A percentile compares a stretch with the other conserved stretches of the same genome.
These are phyloP conservation scores for Muntiacus muntjak DNA, from an alignment of 2,113 vertebrate genomes.

Conservation along the genomic window DNA sequence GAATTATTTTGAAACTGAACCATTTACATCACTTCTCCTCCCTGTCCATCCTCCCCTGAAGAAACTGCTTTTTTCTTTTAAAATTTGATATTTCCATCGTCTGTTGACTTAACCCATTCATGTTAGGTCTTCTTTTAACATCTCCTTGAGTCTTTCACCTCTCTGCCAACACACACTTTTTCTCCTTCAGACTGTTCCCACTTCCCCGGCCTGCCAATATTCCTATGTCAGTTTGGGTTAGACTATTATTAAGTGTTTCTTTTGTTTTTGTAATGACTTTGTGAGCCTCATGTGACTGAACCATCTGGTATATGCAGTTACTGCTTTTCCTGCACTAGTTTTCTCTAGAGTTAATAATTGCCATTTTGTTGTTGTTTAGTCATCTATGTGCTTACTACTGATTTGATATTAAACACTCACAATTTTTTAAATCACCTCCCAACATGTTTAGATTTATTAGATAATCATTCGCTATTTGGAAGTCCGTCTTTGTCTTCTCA, in stretches of 20 bases:
- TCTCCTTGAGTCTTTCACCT: background rate
- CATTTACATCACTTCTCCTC: background rate
- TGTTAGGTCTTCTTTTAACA: background rate
- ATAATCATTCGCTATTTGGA: background rate
- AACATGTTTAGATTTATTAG: background rate
- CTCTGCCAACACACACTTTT: background rate
- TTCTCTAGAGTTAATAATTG: background rate
- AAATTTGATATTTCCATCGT: background rate
- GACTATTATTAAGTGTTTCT: background rate
- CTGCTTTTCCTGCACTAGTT: background rate
- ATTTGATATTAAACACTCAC: background rate
- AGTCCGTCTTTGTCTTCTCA: background rate
- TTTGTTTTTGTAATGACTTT: background rate
- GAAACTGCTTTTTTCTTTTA: background rate
- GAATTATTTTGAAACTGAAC: background rate
- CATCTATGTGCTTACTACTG: background rate
- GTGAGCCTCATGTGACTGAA: background rate
- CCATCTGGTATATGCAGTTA: background rate
- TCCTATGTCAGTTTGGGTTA: background rate
- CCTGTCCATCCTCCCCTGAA: accelerated
- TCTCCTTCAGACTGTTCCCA: background rate
- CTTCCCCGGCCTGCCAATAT: background rate
- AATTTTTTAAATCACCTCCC: background rate
- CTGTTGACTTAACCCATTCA: background rate
- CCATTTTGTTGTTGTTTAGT: background rate